These are phyloP conservation scores for Gallinago solitaria DNA, from an alignment of 2,797 vertebrate species.

Conservation along the genomic window DNA sequence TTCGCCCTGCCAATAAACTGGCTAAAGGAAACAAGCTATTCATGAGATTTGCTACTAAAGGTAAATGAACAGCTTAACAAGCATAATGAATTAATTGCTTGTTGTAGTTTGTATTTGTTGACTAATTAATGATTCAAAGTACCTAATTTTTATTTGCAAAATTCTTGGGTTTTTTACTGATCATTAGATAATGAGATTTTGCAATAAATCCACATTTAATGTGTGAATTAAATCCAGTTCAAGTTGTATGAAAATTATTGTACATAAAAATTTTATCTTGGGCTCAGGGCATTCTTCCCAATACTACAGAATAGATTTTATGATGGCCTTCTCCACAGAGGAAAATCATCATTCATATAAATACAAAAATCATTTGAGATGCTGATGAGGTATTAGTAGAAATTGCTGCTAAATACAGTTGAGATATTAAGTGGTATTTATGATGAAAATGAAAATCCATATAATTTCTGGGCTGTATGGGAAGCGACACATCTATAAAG, in stretches of 20 bases:
- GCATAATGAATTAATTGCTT: not conserved
- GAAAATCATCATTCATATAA: not conserved
- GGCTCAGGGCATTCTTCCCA: not conserved
- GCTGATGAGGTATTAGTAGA: not conserved
- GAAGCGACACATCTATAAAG: not conserved
- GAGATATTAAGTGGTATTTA: not conserved
- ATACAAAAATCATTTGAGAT: not conserved
- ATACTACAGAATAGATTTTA: not conserved
- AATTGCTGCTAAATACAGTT: not conserved
- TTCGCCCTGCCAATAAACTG: slow-evolving; percentile 86
- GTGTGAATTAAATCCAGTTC: not conserved
- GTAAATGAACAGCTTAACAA: slow-evolving; percentile 72
- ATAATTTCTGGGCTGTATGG: not conserved
- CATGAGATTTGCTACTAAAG: slow-evolving; percentile 93
- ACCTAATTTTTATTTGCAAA: not conserved
- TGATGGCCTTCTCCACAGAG: not conserved
- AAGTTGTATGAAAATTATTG: not conserved
- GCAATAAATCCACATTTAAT: not conserved
- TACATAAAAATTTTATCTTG: not conserved
- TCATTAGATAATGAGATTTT: not conserved
- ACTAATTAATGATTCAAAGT: not conserved
- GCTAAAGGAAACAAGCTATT: slow-evolving; percentile 94
- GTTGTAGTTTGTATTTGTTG: slow-evolving; percentile 1
- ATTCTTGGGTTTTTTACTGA: not conserved
- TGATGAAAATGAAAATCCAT: not conserved